Percentiles rank a stretch among this genome's conserved stretches.
These are phyloP conservation scores for Procambarus clarkii DNA, from an alignment of 1,140 invertebrate genomes.

Conservation along the genomic window DNA sequence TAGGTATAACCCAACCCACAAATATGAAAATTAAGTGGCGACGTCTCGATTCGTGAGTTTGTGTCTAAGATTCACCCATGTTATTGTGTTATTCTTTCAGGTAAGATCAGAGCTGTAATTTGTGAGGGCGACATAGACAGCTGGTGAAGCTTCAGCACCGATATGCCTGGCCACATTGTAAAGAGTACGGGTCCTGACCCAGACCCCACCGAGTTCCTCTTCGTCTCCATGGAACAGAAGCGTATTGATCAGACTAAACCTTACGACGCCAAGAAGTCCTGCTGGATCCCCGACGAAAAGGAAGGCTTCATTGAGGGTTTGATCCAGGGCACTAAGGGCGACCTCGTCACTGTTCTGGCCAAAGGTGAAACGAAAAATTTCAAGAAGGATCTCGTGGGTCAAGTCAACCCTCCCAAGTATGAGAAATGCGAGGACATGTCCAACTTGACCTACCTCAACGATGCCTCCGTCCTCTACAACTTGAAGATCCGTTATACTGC, in stretches of 20 bases:
- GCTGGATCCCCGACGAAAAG: constrained; percentile 65
- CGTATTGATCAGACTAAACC: constrained; percentile 55
- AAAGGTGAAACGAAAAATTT: constrained; percentile 55
- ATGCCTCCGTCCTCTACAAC: constrained; percentile 99
- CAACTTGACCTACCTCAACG: constrained; percentile 99
- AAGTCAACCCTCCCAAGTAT: constrained; percentile 60
- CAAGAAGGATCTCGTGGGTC: constrained; percentile 49
- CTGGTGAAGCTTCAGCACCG: constrained; percentile 10
- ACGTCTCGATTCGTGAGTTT: too few relatives aligned
- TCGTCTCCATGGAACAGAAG: constrained; percentile 60
- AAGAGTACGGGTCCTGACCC: constrained; percentile 62
- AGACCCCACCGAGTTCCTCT: constrained; percentile 58
- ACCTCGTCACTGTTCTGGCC: constrained; percentile 41
- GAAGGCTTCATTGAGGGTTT: constrained; percentile 56
- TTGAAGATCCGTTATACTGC: constrained; percentile 85
- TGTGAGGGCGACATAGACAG: constrained; percentile 16
- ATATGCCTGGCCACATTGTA: constrained; percentile 60
- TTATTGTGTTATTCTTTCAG: not conserved
- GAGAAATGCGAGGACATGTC: constrained; percentile 67
- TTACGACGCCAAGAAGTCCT: constrained; percentile 62
- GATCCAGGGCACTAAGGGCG: constrained; percentile 66
- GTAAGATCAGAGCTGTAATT: not conserved
- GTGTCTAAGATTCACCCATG: too few relatives aligned
- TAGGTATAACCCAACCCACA: too few relatives aligned
- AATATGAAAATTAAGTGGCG: too few relatives aligned